A percentile compares a stretch with the other conserved stretches of the same genome.
Evolutionary conservation across 2,888 invertebrate species (phyloP).

Genomic region (Hybos culiciformis): DNA sequence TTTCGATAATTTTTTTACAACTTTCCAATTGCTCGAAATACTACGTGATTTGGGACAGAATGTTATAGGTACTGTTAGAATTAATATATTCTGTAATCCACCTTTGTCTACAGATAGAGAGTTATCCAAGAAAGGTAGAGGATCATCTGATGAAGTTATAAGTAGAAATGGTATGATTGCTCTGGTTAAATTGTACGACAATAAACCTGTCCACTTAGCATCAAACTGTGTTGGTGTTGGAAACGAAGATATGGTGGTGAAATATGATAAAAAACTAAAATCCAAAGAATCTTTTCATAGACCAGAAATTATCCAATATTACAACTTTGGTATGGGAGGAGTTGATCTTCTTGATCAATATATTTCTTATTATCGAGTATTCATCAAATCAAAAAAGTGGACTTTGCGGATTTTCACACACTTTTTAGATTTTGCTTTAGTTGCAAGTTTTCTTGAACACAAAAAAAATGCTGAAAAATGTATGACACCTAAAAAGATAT

Average conservation of each 20-base stretch:
- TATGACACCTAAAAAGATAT: not conserved
- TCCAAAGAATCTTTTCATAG: constrained; percentile 15
- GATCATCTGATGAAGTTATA: constrained; percentile 7
- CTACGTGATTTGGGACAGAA: constrained; percentile 9
- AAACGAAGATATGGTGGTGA: constrained; percentile 12
- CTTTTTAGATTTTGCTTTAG: constrained; percentile 14
- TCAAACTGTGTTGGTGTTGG: constrained; percentile 18
- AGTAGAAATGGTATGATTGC: constrained; percentile 14
- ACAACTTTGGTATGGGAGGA: constrained; percentile 22
- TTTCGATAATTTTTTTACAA: constrained; percentile 18
- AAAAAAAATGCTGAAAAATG: not conserved
- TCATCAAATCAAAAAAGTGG: constrained; percentile 17
- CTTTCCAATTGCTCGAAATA: constrained; percentile 16
- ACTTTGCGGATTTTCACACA: constrained; percentile 16
- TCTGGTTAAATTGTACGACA: constrained; percentile 17
- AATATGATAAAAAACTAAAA: constrained; percentile 19
- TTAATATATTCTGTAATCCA: constrained; percentile 14
- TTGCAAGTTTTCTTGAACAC: constrained; percentile 14
- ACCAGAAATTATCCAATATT: constrained; percentile 16
- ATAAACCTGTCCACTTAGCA: constrained; percentile 15
- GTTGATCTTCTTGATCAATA: constrained; percentile 20
- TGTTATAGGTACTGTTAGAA: constrained; percentile 13
- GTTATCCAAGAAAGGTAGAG: constrained; percentile 6
- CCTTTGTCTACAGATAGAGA: constrained; percentile 10
- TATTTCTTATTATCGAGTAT: constrained; percentile 18